phyloP scores from a whole-genome alignment of 2,888 invertebrate genomes.

The Gymnocheta viridis region DNA sequence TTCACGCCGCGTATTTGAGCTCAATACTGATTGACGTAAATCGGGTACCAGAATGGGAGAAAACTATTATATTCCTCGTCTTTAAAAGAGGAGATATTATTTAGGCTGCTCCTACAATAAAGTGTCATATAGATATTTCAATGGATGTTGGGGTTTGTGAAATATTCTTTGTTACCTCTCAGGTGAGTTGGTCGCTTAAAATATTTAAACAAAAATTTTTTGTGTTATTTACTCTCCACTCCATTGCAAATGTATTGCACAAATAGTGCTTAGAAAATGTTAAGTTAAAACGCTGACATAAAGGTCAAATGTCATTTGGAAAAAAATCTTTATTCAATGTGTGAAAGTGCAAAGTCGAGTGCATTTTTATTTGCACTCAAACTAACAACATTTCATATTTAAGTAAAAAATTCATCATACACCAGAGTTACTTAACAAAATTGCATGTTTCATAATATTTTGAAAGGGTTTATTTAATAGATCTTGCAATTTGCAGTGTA shows the following conservation, averaged over 20 bases:
- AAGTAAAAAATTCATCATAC: not conserved
- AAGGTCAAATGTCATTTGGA: constrained; percentile 55
- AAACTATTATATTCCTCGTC: no score
- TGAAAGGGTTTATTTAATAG: not conserved
- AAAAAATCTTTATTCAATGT: constrained; percentile 7
- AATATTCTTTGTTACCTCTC: not conserved
- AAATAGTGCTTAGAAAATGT: constrained; percentile 17
- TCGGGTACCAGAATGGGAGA: no score
- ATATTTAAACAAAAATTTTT: not conserved
- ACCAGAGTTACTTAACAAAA: constrained; percentile 23
- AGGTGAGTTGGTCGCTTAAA: constrained; percentile 1
- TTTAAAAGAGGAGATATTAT: no score
- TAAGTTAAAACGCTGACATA: constrained; percentile 46
- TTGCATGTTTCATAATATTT: constrained; percentile 22
- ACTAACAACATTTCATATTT: not conserved
- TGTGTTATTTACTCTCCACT: not conserved
- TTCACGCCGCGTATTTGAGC: no score
- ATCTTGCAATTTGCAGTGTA: not conserved
- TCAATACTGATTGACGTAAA: no score
- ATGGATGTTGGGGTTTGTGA: no score
- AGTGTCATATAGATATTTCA: no score
- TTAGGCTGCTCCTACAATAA: no score
- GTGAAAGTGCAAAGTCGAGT: constrained; percentile 25
- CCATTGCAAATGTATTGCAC: not conserved
- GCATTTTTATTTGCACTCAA: not conserved